Base-by-base conservation (phyloP, 2,797 vertebrate genomes). In the Aphelocoma californica region DNA sequence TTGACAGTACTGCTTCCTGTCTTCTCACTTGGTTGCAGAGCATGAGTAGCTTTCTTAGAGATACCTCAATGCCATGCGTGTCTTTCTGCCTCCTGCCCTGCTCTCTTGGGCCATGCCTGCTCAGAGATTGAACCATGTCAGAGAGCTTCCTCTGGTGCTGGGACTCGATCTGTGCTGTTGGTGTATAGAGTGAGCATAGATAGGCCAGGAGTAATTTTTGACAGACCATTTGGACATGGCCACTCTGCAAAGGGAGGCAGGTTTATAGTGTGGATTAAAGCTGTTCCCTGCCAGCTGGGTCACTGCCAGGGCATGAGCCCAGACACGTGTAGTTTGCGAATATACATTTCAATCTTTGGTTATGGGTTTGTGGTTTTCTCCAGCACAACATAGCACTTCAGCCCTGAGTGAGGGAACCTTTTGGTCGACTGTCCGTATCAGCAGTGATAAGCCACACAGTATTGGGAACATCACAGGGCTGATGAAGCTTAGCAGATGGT, bases 91-190 rank as follows among this genome's bases (percentile, higher is more conserved):
- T 88, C 65, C 48, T 60, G n/a, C 36, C 87, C 28, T 86, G 23
- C n/a, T 87, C 2, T 69, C 47, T 69, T 65, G 62, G 50, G 18
- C 53, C 2, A 0, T 19, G 19, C 17, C 45, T 40, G 2, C 28
- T 4, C 3, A 21, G 54, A 64, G 62, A 2, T 5, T 38, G 31
- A 65, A 36, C 29, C 9, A 8, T 4, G 11, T 47, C 12, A 40
- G 70, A 54, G 78, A 73, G 17, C 56, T 70, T 88, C 42, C 38
- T 28, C 40, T 2, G 5, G 12, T 53, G 38, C 71, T 53, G 53
- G 40, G 3, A 3, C 60, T 91, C 0, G 0, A 2, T 75, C 56
- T 58, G 36, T 14, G 7, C 58, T 12, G 2, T 58, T 0, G 0
- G 31, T 19, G 7, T 23, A 12, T 2, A 12, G 29, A 53, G 24